These are phyloP conservation scores for Drosophila histrio DNA, from an alignment of 2,888 invertebrate genomes.

Conservation along the genomic window DNA sequence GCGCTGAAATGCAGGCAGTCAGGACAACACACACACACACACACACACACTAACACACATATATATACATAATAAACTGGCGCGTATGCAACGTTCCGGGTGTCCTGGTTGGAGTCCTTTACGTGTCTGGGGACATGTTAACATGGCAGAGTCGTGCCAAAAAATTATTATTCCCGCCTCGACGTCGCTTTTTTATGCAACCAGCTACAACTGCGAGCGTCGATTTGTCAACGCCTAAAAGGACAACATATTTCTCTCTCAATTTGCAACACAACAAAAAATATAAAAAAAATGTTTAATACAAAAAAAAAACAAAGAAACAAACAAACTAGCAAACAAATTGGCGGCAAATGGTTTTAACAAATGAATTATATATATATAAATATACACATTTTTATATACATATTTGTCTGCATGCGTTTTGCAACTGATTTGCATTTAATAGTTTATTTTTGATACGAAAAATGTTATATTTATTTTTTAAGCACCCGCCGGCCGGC, in stretches of 20 bases:
- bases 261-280: slow-evolving; percentile 40
- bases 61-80: slow-evolving; percentile 64
- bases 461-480: slow-evolving; percentile 25
- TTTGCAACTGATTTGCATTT: slow-evolving; percentile 62
- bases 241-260: slow-evolving; percentile 77
- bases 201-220: slow-evolving; percentile 49
- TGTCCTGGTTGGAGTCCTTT: slow-evolving; percentile 51
- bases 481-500: slow-evolving; percentile 52
- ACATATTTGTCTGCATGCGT: not conserved
- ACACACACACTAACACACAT: slow-evolving; percentile 10
- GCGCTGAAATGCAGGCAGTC: slow-evolving; percentile 71
- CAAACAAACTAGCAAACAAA: slow-evolving; percentile 44
- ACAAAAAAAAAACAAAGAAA: slow-evolving; percentile 3
- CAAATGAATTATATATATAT: slow-evolving; percentile 71
- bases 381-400: slow-evolving; percentile 12
- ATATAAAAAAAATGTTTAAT: slow-evolving; percentile 13
- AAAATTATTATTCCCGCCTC: slow-evolving; percentile 82
- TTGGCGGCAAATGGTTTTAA: slow-evolving; percentile 74
- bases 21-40: slow-evolving; percentile 32
- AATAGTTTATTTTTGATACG: slow-evolving; percentile 58
- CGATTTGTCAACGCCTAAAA: slow-evolving; percentile 82
- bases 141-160: slow-evolving; percentile 83
- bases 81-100: slow-evolving; percentile 54
- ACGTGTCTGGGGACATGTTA: slow-evolving; percentile 82
- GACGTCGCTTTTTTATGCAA: slow-evolving; percentile 68